phyloP scores from a whole-genome alignment of 2,113 vertebrate species.

The Suricata suricatta region DNA sequence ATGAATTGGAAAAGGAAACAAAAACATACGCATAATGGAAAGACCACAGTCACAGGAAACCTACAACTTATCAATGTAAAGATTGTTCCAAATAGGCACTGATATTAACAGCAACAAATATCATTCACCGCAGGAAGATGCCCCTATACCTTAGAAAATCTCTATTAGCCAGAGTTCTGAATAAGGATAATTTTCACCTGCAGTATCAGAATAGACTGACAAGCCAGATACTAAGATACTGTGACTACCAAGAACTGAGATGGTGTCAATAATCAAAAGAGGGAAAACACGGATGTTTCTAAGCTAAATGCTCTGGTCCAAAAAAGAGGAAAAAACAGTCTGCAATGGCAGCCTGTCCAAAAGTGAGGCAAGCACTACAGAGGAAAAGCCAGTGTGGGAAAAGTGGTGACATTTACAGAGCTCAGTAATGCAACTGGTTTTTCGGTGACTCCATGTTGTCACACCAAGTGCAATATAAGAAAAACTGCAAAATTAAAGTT shows the following conservation, averaged over 20 bases:
- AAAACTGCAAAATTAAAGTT: neutral
- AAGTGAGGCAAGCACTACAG: neutral
- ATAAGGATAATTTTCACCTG: neutral
- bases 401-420: neutral
- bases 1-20: neutral
- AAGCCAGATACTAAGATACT: neutral
- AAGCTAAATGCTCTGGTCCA: neutral
- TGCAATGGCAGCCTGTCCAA: neutral
- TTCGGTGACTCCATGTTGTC: neutral
- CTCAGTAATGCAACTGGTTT: neutral
- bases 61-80: slow-evolving; percentile 44
- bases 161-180: neutral
- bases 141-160: neutral
- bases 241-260: neutral
- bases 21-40: neutral
- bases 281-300: neutral
- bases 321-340: neutral
- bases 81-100: neutral
- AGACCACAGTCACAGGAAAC: neutral
- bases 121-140: neutral
- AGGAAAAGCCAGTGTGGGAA: neutral
- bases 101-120: neutral
- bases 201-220: neutral
- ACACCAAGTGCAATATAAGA: neutral
- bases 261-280: neutral